Base-by-base conservation (phyloP, 2,797 vertebrate genomes). In the Furcifer pardalis region DNA sequence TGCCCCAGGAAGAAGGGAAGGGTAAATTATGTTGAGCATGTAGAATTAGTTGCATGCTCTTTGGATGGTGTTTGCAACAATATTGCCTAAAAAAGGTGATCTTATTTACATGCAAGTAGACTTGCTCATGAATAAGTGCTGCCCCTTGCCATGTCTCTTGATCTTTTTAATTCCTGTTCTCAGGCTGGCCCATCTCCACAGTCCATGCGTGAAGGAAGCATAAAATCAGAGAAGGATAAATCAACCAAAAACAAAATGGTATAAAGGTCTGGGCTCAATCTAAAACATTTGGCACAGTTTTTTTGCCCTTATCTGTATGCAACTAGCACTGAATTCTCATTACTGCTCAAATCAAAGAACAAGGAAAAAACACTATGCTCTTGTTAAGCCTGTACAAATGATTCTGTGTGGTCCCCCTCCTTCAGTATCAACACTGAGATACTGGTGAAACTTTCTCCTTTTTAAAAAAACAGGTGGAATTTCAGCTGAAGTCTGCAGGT, bases 341-440 rank as follows among this genome's bases (percentile, higher is more conserved):
- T 65, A 23, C 8, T 84, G 9, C 25, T 37, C 32, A 69, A 69
- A 69, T 25, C 13, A 25, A 3, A 56, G 25, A 72, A 72, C 68
- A 84, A 44, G 76, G 66, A 63, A 82, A 56, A 60, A 65, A 72
- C n/a, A 60, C 30, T 75, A 13, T 44, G 32, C 40, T 71, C 66
- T 62, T 15, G 46, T 42, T 81, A 35, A 63, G 21, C 66, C 49
- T 46, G 10, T 60, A 21, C 23, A 79, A 84, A 52, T 71, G 13
- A 46, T 73, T 72, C 37, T 23, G 13, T 6, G 8, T 9, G 13
- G 12, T 30, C 42, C 5, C 12, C 27, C 12, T 0, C 27, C 12
- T 15, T 2, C 40, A 79, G 37, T 27, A 63, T 79, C 27, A 35
- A 79, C 19, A 68, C 21, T 68, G 35, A 49, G 30, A 19, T 72